Evolutionary conservation across 2,113 vertebrate species (phyloP).

Genomic region (Myotis davidii): DNA sequence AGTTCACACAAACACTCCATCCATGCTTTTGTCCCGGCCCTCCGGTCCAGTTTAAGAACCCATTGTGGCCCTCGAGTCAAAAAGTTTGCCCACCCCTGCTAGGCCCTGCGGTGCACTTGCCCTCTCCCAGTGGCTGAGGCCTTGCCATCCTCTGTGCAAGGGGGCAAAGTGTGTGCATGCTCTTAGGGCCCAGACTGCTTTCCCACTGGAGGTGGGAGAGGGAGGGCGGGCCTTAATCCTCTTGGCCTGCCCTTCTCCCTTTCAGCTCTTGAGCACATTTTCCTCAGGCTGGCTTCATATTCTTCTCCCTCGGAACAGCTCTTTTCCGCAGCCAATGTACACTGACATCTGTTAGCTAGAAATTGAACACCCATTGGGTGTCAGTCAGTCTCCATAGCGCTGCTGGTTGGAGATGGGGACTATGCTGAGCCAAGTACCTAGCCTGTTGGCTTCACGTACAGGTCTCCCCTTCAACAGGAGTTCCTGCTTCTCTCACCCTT

Average conservation of each 20-base stretch:
- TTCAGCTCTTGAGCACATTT: not conserved
- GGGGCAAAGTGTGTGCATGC: not conserved
- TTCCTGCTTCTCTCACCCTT: not conserved
- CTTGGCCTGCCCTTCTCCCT: not conserved
- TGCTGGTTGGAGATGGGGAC: no score
- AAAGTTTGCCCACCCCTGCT: no score
- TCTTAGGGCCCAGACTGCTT: not conserved
- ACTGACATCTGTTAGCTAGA: not conserved
- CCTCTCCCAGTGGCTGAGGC: not conserved
- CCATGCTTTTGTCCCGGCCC: no score
- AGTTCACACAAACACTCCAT: no score
- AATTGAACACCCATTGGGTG: not conserved
- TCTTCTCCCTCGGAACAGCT: not conserved
- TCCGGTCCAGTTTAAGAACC: no score
- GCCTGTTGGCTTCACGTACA: not conserved
- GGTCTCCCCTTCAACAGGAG: not conserved
- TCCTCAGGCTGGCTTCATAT: not conserved
- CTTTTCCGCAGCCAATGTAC: not conserved
- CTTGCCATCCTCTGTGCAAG: not conserved
- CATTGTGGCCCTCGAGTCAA: no score
- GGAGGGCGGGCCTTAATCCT: not conserved
- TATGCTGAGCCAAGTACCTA: not conserved
- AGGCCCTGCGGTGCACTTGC: no score
- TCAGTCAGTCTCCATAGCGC: not conserved
- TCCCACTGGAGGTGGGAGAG: accelerated